phyloP scores from a whole-genome alignment of 1,140 invertebrate species.

The Meloidogyne chitwoodi region DNA sequence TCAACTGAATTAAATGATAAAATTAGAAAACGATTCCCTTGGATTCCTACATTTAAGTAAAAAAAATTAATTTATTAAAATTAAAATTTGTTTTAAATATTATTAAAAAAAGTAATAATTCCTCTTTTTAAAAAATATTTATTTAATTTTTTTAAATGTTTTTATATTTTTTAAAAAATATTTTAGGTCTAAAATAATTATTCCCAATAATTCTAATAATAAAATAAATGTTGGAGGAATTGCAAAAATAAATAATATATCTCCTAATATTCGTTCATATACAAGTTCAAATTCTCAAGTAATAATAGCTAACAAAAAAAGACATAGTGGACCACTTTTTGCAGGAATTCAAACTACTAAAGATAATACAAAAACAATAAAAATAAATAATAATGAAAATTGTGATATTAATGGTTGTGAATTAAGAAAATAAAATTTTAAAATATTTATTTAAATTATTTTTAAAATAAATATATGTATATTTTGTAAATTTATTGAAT shows the following conservation, averaged over 20 bases:
- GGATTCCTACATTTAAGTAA: conserved; percentile 1
- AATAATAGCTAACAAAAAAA: neutral
- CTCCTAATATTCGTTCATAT: neutral
- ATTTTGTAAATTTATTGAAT: too few relatives aligned
- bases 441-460: too few relatives aligned
- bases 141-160: too few relatives aligned
- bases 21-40: neutral
- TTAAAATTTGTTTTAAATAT: too few relatives aligned
- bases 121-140: too few relatives aligned
- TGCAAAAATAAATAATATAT: neutral
- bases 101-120: too few relatives aligned
- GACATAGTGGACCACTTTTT: neutral
- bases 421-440: neutral
- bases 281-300: neutral
- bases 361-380: neutral
- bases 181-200: neutral
- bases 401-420: neutral
- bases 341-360: neutral
- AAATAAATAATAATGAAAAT: neutral
- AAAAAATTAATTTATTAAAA: neutral
- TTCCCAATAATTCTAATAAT: neutral
- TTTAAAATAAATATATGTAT: too few relatives aligned
- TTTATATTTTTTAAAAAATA: too few relatives aligned
- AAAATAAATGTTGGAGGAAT: neutral
- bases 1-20: conserved; percentile 1